Conservation (phyloP, 2,113 vertebrate species). For the Nyctereutes procyonoides region DNA sequence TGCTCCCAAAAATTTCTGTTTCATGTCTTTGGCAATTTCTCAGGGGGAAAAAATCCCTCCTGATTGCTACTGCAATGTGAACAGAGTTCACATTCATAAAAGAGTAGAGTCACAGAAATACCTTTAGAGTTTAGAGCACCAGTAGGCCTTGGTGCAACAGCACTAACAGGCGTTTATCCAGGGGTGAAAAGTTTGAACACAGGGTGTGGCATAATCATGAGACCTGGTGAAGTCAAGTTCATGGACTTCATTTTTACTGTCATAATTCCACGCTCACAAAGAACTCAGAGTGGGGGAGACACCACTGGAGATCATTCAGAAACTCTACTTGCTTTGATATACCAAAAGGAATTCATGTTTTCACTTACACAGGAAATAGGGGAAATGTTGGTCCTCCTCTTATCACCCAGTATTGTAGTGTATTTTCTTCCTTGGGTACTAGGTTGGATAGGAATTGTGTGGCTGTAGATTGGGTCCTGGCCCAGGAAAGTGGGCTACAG, state of each 20-base stretch:
- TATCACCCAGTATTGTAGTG: not conserved
- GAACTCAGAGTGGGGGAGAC: not conserved
- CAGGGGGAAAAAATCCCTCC: not conserved
- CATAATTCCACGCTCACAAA: not conserved
- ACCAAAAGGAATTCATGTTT: slow-evolving; percentile 17
- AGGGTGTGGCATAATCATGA: not conserved
- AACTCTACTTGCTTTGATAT: not conserved
- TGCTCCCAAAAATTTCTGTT: not conserved
- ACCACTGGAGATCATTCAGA: not conserved
- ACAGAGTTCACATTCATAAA: not conserved
- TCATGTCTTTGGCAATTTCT: not conserved
- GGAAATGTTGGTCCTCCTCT: not conserved
- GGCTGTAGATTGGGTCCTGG: not conserved
- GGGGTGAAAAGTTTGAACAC: not conserved
- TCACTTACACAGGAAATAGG: not conserved
- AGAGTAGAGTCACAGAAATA: not conserved
- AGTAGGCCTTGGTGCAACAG: not conserved
- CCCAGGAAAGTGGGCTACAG: not conserved
- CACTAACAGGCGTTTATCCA: not conserved
- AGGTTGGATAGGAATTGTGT: not conserved
- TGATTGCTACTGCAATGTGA: not conserved
- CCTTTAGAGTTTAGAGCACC: not conserved
- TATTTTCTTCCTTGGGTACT: not conserved
- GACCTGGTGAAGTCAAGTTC: not conserved
- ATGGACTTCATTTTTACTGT: not conserved